A percentile compares a stretch with the other conserved stretches of the same genome.
These are phyloP conservation scores for Thryonomys swinderianus DNA, from an alignment of 2,113 vertebrate genomes.

Conservation along the genomic window DNA sequence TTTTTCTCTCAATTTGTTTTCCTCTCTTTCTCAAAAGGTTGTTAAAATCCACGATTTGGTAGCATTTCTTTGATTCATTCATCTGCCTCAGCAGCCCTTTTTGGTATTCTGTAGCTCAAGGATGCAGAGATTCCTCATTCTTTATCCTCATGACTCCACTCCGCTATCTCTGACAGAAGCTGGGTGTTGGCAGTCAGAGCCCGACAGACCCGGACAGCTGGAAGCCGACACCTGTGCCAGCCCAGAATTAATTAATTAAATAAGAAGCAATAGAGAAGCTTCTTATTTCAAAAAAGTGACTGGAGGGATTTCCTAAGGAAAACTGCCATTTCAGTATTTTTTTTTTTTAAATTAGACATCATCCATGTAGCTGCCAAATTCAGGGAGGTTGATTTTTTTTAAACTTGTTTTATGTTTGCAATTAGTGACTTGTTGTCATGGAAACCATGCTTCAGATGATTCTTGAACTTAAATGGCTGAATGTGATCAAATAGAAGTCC, in stretches of 20 bases:
- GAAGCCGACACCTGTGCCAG: conserved; percentile 66
- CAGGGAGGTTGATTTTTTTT: conserved; percentile 83
- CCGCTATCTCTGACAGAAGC: conserved; percentile 70
- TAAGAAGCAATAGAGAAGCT: conserved; percentile 31
- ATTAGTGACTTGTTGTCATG: conserved; percentile 89
- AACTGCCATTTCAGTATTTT: conserved; percentile 70
- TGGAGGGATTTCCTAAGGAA: conserved; percentile 63
- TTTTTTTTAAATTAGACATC: background rate
- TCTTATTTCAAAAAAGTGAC: conserved; percentile 66
- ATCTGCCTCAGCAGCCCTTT: conserved; percentile 69
- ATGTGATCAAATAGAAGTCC: conserved; percentile 82
- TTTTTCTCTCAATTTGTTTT: conserved; percentile 71
- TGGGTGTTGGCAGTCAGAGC: conserved; percentile 71
- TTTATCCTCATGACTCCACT: conserved; percentile 59
- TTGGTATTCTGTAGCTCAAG: conserved; percentile 73
- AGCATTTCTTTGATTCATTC: conserved; percentile 70
- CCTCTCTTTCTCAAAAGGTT: conserved; percentile 64
- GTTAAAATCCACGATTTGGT: conserved; percentile 69
- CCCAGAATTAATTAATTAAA: conserved; percentile 78
- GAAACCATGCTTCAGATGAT: conserved; percentile 87
- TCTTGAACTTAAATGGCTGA: conserved; percentile 88
- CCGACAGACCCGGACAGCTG: conserved; percentile 57
- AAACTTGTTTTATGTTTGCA: conserved; percentile 82
- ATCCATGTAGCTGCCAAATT: conserved; percentile 80
- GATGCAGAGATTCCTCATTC: conserved; percentile 77